A percentile compares a stretch with the other conserved stretches of the same genome.
Evolutionary conservation across 2,888 invertebrate genomes (phyloP).

Genomic region (Synergus laeviventris): DNA sequence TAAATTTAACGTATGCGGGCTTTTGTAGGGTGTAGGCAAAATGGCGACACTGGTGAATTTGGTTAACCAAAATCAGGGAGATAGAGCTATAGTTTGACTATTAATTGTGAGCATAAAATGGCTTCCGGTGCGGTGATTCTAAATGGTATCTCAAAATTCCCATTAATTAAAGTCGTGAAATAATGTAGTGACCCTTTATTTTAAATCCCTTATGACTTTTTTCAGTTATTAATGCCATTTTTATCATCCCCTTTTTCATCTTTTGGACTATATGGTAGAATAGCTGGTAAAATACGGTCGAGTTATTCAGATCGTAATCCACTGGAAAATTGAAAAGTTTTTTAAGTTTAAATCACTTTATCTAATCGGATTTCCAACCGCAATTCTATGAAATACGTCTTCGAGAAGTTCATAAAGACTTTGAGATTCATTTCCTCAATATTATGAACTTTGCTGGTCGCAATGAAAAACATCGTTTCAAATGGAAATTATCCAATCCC

Average conservation of each 20-base stretch:
- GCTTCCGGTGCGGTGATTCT: background rate
- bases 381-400: constrained; percentile 6
- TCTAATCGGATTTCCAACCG: constrained; percentile 24
- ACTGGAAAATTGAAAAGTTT: constrained; percentile 7
- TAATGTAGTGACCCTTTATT: background rate
- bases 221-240: background rate
- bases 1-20: constrained; percentile 19
- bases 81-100: constrained; percentile 3
- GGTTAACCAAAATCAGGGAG: constrained; percentile 16
- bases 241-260: background rate
- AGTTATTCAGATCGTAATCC: background rate
- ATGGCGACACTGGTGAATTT: constrained; percentile 25
- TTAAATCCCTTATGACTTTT: background rate
- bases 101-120: constrained; percentile 5
- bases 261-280: background rate
- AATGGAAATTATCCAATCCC: background rate
- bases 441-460: background rate
- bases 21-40: constrained; percentile 13
- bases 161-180: background rate
- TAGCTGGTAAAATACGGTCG: background rate
- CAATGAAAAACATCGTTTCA: background rate
- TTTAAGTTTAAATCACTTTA: background rate
- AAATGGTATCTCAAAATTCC: background rate
- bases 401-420: background rate
- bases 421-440: constrained; percentile 9